phyloP scores from a whole-genome alignment of 2,888 invertebrate species.

The Oxystoma pomonae region DNA sequence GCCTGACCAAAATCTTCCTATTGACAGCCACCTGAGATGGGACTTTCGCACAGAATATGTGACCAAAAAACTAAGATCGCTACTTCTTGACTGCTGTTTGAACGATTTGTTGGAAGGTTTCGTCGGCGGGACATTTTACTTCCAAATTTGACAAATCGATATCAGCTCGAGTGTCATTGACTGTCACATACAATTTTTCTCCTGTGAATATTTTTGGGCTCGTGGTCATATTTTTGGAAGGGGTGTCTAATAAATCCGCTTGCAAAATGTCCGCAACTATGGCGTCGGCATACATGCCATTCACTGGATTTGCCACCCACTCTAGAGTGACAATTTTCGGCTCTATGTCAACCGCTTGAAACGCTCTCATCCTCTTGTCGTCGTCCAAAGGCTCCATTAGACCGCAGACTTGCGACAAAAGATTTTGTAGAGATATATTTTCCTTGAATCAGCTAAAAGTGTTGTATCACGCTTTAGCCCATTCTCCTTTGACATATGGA shows the following conservation, averaged over 20 bases:
- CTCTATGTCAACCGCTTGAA: conserved; percentile 80
- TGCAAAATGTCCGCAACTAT: conserved; percentile 84
- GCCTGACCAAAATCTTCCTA: too few species aligned
- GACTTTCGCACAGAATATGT: too few species aligned
- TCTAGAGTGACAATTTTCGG: conserved; percentile 81
- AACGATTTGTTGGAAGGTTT: conserved; percentile 75
- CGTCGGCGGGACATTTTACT: conserved; percentile 78
- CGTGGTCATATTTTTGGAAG: conserved; percentile 57
- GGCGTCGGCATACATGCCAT: conserved; percentile 98
- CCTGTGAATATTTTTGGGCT: conserved; percentile 89
- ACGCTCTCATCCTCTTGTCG: conserved; percentile 74
- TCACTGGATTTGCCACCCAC: conserved; percentile 93
- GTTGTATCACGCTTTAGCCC: too few species aligned
- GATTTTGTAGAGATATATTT: conserved; percentile 68
- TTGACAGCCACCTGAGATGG: too few species aligned
- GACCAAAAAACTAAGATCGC: too few species aligned
- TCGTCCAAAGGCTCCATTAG: conserved; percentile 61
- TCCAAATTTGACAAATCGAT: conserved; percentile 80
- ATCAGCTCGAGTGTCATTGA: conserved; percentile 79
- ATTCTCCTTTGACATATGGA: too few species aligned
- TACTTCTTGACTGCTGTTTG: conserved; percentile 80
- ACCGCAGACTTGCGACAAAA: conserved; percentile 75
- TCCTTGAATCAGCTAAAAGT: too few species aligned
- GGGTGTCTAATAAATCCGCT: conserved; percentile 66
- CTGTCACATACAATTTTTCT: conserved; percentile 78